These are phyloP conservation scores for Drosophila pruinosa DNA, from an alignment of 1,140 invertebrate genomes.

Conservation along the genomic window DNA sequence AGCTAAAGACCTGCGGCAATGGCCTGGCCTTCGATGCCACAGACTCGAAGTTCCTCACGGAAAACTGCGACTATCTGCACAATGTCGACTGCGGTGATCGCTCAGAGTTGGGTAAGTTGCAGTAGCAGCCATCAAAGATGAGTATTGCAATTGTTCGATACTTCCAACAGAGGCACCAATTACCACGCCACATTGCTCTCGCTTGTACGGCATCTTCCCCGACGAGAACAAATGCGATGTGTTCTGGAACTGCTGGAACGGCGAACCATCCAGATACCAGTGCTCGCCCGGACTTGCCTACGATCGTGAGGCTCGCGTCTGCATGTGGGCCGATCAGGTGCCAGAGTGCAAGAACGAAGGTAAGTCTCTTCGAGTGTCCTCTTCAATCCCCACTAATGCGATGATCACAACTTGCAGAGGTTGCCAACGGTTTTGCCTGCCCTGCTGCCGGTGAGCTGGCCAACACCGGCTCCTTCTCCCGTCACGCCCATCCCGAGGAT, in stretches of 20 bases:
- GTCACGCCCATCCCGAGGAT: constrained; percentile 96
- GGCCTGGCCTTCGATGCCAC: constrained; percentile 95
- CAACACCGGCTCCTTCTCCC: constrained; percentile 94
- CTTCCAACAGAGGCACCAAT: constrained; percentile 90
- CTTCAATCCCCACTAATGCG: neutral
- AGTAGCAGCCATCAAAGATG: neutral
- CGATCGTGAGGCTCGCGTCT: constrained; percentile 94
- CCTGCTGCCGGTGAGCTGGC: constrained; percentile 91
- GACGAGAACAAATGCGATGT: constrained; percentile 94
- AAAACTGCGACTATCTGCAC: constrained; percentile 97
- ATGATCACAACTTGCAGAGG: constrained; percentile 88
- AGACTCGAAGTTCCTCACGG: constrained; percentile 94
- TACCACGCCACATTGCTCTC: constrained; percentile 91
- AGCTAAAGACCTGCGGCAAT: constrained; percentile 96
- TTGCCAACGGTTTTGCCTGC: constrained; percentile 94
- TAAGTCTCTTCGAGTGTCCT: constrained; percentile 73
- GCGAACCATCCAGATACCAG: constrained; percentile 95
- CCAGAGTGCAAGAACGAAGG: constrained; percentile 94
- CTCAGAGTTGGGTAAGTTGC: constrained; percentile 89
- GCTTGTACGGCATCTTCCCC: constrained; percentile 96
- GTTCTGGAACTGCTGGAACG: constrained; percentile 98
- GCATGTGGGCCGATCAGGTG: constrained; percentile 97
- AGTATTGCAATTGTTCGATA: neutral
- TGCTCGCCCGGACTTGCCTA: constrained; percentile 97
- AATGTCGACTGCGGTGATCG: constrained; percentile 97